Evolutionary conservation across 2,888 invertebrate genomes (phyloP).

Genomic region (Frankliniella intonsa): DNA sequence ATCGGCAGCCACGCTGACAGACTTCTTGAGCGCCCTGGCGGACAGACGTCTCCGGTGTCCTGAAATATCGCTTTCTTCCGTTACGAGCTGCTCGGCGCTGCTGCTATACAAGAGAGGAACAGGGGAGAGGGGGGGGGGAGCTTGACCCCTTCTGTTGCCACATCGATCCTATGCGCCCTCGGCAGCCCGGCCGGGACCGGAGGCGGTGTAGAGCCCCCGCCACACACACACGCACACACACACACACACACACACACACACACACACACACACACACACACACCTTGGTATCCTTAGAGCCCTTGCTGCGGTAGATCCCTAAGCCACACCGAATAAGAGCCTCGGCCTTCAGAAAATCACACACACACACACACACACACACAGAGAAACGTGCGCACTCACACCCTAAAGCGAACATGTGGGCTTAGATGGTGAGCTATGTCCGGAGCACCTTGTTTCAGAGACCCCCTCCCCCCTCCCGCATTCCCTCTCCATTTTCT

Average conservation of each 20-base stretch:
- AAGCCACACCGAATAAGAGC: neutral
- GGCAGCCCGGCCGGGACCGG: no score
- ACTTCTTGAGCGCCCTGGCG: neutral
- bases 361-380: neutral
- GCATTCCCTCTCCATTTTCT: no score
- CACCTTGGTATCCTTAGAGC: neutral
- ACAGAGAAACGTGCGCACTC: no score
- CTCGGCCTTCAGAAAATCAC: neutral
- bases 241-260: neutral
- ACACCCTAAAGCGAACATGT: no score
- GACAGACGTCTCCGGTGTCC: constrained; percentile 4
- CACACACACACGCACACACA: neutral
- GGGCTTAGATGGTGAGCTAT: no score
- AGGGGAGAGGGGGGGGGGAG: neutral
- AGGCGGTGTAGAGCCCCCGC: neutral
- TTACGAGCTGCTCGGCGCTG: neutral
- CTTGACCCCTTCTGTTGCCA: neutral
- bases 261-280: neutral
- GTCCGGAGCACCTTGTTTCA: no score
- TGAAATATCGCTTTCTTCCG: constrained; percentile 12
- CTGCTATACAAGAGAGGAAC: neutral
- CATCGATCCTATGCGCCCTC: neutral
- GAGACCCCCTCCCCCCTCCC: no score
- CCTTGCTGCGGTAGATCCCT: neutral
- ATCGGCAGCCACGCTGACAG: neutral